These are phyloP conservation scores for Muntiacus muntjak DNA, from an alignment of 2,113 vertebrate genomes.

Conservation along the genomic window DNA sequence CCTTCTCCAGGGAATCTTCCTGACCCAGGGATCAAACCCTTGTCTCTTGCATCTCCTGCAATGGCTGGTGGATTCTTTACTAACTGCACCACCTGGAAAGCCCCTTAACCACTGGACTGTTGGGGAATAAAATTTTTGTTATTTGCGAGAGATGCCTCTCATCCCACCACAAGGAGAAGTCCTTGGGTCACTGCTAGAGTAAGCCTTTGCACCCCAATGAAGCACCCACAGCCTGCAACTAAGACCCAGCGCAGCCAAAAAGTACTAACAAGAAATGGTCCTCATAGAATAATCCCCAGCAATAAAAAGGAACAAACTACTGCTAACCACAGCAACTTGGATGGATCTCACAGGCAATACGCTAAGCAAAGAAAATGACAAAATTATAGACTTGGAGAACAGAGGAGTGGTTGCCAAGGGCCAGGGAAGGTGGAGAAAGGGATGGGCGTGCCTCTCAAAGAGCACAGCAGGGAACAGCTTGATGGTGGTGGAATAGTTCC, in stretches of 20 bases:
- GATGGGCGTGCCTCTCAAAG: background rate
- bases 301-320: background rate
- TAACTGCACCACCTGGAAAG: background rate
- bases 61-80: background rate
- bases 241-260: background rate
- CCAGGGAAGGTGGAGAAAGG: background rate
- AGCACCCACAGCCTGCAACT: background rate
- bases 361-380: background rate
- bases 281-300: background rate
- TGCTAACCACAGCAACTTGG: background rate
- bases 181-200: background rate
- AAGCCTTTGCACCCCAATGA: background rate
- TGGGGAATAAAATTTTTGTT: background rate
- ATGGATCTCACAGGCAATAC: background rate
- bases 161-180: background rate
- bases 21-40: background rate
- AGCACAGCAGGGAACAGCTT: background rate
- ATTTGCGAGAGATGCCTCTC: background rate
- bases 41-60: background rate
- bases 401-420: background rate
- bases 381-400: background rate
- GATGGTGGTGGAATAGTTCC: background rate
- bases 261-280: background rate
- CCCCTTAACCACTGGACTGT: background rate
- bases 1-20: background rate